Evolutionary conservation across 2,113 vertebrate species (phyloP), one percentile per base, ranked within the genome.

Genomic region (Gobio gobio): DNA sequence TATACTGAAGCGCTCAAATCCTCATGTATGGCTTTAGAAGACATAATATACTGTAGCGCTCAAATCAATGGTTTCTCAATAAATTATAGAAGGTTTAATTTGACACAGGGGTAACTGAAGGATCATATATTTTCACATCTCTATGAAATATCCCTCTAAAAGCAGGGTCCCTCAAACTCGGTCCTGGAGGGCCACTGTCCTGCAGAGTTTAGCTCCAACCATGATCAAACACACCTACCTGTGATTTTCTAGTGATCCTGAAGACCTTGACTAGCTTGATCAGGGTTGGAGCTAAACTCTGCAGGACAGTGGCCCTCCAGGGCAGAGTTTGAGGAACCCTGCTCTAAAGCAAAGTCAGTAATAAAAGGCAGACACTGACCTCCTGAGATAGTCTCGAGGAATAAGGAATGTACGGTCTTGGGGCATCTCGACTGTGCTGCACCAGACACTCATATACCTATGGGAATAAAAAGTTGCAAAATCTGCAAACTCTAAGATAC

Each of bases 361-460:
- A 74, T 74, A 47, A 8, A 72, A 47, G 45, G 47, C 40, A 61
- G 26, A 26, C 45, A 4, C 94, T 87, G 68, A 98, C 97, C 96
- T 97, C 96, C 1, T 33, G 87, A 83, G 92, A 95, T 63, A 97
- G 77, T 0, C 75, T 90, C 5, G 92, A 93, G n/a, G 96, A 94
- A 12, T 93, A 94, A 20, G 89, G 89, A 0, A 89, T 91, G 70
- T 93, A 78, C 4, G 97, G 95, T 74, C 54, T 83, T 0, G 95
- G 94, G 13, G 88, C 91, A 84, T 87, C 91, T 33, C 83, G 93
- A 22, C 94, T 92, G 74, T 96, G 96, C 20, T 95, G 91, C 78
- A 96, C 89, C 85, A 98, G 96, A 86, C 95, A 95, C 88, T 97
- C 96, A 26, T 98, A 96, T 14, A 97, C 93, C 97, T 98, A 86